A percentile compares a stretch with the other conserved stretches of the same genome.
Conservation (phyloP, 2,888 invertebrate genomes). For the Teinopalpus imperialis region DNA sequence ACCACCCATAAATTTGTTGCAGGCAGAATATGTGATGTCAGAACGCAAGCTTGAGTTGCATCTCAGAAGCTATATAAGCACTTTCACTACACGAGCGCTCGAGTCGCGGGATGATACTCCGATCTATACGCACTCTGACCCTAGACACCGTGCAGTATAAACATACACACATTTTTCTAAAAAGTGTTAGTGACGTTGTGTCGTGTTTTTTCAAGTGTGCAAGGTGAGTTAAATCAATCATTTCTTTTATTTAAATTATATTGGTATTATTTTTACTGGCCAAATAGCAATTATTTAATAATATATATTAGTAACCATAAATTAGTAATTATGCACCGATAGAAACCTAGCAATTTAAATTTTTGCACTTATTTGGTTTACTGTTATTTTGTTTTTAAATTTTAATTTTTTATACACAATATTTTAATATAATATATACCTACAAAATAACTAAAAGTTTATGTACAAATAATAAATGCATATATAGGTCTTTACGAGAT, state of each 20-base stretch:
- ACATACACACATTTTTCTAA: constrained; percentile 27
- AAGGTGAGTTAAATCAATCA: constrained; percentile 55
- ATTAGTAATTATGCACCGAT: no score
- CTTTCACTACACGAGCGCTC: constrained; percentile 68
- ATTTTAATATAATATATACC: no score
- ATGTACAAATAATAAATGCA: no score
- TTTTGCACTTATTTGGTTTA: no score
- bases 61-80: constrained; percentile 74
- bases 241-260: no score
- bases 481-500: no score
- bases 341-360: no score
- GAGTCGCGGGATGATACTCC: constrained; percentile 65
- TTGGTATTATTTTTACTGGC: neutral
- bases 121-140: constrained; percentile 69
- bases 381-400: no score
- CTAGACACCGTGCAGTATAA: constrained; percentile 45
- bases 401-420: no score
- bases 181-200: constrained; percentile 64
- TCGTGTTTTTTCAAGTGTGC: constrained; percentile 55
- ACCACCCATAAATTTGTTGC: constrained; percentile 39
- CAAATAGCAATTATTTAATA: no score
- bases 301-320: no score
- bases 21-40: constrained; percentile 49
- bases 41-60: constrained; percentile 47
- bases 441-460: no score